Percentiles rank a stretch among this genome's conserved stretches.
Conservation (phyloP, 1,140 invertebrate species). For the Lepidurus packardi region DNA sequence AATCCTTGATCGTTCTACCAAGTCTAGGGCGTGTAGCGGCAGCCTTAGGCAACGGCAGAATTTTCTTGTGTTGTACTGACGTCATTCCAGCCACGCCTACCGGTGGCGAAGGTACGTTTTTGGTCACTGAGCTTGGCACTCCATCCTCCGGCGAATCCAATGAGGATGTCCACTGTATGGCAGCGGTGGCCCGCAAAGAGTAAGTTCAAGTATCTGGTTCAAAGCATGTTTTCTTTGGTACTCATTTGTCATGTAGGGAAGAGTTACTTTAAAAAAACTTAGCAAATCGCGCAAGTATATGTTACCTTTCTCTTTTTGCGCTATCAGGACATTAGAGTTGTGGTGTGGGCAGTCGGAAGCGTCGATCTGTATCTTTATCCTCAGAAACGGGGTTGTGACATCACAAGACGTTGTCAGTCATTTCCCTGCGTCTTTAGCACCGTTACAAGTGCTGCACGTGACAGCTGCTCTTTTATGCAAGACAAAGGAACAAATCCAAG, state of each 20-base stretch:
- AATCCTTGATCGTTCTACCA: constrained; percentile 59
- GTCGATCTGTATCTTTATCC: constrained; percentile 61
- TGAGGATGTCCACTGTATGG: constrained; percentile 51
- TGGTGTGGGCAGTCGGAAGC: constrained; percentile 73
- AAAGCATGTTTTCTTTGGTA: no score
- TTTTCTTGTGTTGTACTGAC: constrained; percentile 63
- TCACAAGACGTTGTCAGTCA: constrained; percentile 57
- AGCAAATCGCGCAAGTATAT: no score
- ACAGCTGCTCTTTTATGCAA: constrained; percentile 45
- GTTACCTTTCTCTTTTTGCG: constrained; percentile 3
- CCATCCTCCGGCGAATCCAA: constrained; percentile 30
- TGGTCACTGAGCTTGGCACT: constrained; percentile 63
- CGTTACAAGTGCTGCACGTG: constrained; percentile 57
- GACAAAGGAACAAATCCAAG: not conserved
- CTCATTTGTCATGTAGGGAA: no score
- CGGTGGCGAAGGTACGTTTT: constrained; percentile 62
- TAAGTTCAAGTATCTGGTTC: not conserved
- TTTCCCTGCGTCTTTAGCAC: constrained; percentile 52
- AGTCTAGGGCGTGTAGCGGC: constrained; percentile 63
- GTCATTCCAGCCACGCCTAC: constrained; percentile 55
- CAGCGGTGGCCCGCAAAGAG: constrained; percentile 41
- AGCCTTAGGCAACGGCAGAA: constrained; percentile 62
- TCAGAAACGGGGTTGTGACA: constrained; percentile 55
- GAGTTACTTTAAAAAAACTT: no score
- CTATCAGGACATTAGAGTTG: constrained; percentile 53